These are phyloP conservation scores for Phylloscopus trochilus DNA, from an alignment of 2,113 vertebrate species.

Conservation along the genomic window DNA sequence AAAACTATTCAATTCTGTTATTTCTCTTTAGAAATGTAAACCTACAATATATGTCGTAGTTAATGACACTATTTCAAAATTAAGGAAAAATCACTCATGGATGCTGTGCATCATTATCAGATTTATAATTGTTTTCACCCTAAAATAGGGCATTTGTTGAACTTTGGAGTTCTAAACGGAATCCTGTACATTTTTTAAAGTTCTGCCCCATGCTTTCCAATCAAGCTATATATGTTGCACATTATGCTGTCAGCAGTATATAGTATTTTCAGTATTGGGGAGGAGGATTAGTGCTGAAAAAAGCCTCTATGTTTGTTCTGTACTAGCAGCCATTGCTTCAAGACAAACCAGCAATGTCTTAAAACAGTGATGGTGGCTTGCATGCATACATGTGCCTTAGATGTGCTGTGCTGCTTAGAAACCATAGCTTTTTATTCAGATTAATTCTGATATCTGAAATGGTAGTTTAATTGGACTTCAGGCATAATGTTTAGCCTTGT, in stretches of 20 bases:
- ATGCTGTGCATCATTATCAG: conserved; percentile 84
- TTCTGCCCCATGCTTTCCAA: conserved; percentile 77
- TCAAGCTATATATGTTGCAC: conserved; percentile 72
- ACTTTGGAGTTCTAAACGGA: conserved; percentile 83
- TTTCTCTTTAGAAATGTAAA: conserved; percentile 87
- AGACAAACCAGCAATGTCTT: conserved; percentile 50
- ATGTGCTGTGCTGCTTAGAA: conserved; percentile 73
- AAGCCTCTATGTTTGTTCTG: conserved; percentile 56
- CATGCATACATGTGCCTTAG: conserved; percentile 79
- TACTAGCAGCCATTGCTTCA: conserved; percentile 64
- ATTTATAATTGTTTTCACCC: conserved; percentile 81
- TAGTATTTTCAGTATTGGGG: conserved; percentile 65
- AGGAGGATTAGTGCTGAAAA: conserved; percentile 65
- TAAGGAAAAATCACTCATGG: conserved; percentile 76
- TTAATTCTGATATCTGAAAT: conserved; percentile 60
- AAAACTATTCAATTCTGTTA: conserved; percentile 76
- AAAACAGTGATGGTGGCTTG: conserved; percentile 68
- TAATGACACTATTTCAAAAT: conserved; percentile 78
- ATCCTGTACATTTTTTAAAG: conserved; percentile 77
- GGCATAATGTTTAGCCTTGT: conserved; percentile 67
- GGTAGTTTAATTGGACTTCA: conserved; percentile 61
- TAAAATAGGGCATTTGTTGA: conserved; percentile 86
- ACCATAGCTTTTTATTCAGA: conserved; percentile 68
- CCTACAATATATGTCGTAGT: conserved; percentile 79
- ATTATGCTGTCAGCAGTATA: conserved; percentile 65